Evolutionary conservation across 2,113 vertebrate species (phyloP).

Genomic region (Chloropsis hardwickii): DNA sequence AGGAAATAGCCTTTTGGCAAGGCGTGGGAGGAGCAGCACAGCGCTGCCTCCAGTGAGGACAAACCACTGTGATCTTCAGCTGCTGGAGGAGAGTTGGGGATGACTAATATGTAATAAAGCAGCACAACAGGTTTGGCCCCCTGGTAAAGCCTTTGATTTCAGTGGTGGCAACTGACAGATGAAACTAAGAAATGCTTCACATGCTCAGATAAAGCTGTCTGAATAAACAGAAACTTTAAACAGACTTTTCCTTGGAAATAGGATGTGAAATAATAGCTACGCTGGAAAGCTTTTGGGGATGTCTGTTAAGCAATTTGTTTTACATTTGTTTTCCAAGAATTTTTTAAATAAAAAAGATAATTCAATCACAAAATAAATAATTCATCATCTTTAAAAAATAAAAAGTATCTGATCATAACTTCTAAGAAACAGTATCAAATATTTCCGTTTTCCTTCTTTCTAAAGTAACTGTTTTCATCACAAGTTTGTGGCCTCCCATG

Average conservation of each 20-base stretch:
- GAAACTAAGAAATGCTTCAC: neutral
- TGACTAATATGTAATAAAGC: neutral
- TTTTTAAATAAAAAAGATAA: neutral
- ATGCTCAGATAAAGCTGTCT: neutral
- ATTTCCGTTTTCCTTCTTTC: neutral
- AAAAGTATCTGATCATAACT: neutral
- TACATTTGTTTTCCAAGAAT: neutral
- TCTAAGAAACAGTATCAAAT: neutral
- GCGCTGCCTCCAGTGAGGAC: neutral
- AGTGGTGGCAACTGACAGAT: neutral
- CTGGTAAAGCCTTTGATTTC: conserved; percentile 26
- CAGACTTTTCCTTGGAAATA: neutral
- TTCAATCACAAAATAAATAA: neutral
- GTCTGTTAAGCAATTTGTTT: neutral
- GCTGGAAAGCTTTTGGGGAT: neutral
- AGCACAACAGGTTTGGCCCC: neutral
- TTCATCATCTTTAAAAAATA: neutral
- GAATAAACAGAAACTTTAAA: neutral
- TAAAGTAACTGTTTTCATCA: neutral
- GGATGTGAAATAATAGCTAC: neutral
- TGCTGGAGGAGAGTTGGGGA: neutral
- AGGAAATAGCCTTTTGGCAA: neutral
- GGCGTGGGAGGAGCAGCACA: neutral
- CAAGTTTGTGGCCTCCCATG: neutral
- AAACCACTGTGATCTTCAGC: neutral